Evolutionary conservation across 2,888 invertebrate genomes (phyloP), one percentile per base, ranked within the genome.

Genomic region (Drosophila emarginata): DNA sequence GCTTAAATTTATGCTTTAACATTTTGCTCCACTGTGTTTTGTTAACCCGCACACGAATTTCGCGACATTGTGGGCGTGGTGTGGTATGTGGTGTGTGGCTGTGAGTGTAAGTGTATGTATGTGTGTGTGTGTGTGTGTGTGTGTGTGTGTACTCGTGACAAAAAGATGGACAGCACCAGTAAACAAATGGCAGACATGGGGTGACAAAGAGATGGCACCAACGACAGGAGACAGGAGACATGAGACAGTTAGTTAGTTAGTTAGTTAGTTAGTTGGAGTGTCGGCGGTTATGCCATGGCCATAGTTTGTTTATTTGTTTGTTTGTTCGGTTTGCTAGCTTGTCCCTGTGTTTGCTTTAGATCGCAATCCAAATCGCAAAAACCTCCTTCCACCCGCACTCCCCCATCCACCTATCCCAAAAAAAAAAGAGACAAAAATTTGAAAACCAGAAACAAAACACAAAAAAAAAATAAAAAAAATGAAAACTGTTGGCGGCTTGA

Each of bases 111-210:
- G 61, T 36, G 0, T 4, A 6, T 28, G 28, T 28, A 6, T 28
- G 28, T 28, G 32, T 32, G 32, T 32, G 32, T 32, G 9, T 32
- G 32, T 32, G 32, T 32, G 9, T 32, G 32, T 40, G 15, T 50
- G 50, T 52, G 62, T 70, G 12, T 37, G 2, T 40, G 71, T 68
- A 74, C 79, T 81, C 83, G 80, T 81, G 86, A 85, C 81, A 81
- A 85, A 85, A 81, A 81, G 81, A 81, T 81, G 77, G 86, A 81
- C 86, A 82, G 83, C 68, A 73, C 64, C 64, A 64, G 80, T 67
- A 85, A 79, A 85, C 82, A 81, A 81, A 82, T 85, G 86, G 69
- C 80, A 79, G 82, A 66, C 84, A 76, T 32, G 72, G 74, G 65
- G 66, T 67, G 66, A 65, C 66, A 69, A 59, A 62, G 52, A 23